Evolutionary conservation across 2,113 vertebrate species (phyloP), one percentile per base, ranked within the genome.

Genomic region (Mormyrus lacerda): DNA sequence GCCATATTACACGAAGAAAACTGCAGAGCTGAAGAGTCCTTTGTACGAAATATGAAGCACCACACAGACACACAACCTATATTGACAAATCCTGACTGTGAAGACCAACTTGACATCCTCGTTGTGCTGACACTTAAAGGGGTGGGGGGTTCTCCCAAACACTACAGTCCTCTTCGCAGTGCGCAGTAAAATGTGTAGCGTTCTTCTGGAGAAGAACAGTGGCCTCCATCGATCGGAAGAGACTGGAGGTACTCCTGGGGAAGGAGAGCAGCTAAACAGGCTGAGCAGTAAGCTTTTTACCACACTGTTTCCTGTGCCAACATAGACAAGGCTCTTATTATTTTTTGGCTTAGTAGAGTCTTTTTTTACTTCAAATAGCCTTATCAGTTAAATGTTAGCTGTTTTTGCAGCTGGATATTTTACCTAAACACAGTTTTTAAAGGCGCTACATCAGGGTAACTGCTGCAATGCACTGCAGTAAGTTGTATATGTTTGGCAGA

Each of bases 291-390:
- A 69, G 73, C 35, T 79, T 79, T 79, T 79, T 42, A 79, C 35
- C 73, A 79, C 73, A 79, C 73, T 79, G 35, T 79, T 42, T 79
- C 42, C 73, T 79, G 73, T 79, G 73, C 73, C 73, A 79, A 42
- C 73, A 79, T 79, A 79, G 35, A 79, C 35, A 42, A 79, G 10
- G 4, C 31, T 76, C 10, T 76, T 76, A 76, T 76, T 76, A 76
- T 76, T 76, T 76, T 13, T 76, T 76, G 69, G 69, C 11, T 76
- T 76, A 35, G 65, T 35, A 58, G 19, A 76, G 27, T 76, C 39
- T 76, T 76, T 65, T 39, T 39, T 76, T 0, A 39, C 27, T 73
- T 31, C 69, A 17, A 31, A 39, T 73, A 73, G 13, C 69, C 15
- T 39, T 76, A 76, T 39, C 11, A 13, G 69, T 76, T 27, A 76